A percentile compares a stretch with the other conserved stretches of the same genome.
These are phyloP conservation scores for Scyliorhinus canicula DNA, from an alignment of 2,797 vertebrate species.

Conservation along the genomic window DNA sequence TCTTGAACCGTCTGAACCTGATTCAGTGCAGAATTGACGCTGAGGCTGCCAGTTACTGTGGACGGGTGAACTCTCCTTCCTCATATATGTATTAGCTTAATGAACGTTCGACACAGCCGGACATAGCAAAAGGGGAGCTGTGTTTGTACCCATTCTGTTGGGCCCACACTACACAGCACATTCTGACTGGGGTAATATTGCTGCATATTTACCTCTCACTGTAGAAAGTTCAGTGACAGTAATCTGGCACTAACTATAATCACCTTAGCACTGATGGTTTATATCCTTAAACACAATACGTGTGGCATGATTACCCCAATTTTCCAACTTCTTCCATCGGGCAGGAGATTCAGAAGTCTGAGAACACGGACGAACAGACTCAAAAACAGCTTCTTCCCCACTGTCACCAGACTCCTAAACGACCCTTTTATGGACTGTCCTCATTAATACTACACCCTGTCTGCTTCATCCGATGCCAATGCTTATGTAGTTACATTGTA, in stretches of 20 bases:
- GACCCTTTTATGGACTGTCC: too few relatives aligned
- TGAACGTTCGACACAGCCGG: neutral
- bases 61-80: neutral
- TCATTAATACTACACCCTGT: too few relatives aligned
- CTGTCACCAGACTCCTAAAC: too few relatives aligned
- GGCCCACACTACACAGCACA: neutral
- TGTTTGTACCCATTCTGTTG: neutral
- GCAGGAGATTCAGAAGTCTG: too few relatives aligned
- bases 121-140: neutral
- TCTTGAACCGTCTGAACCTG: neutral
- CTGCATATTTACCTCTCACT: conserved; percentile 20
- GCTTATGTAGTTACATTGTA: too few relatives aligned
- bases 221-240: neutral
- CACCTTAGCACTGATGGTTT: neutral
- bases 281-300: neutral
- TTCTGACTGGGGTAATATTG: neutral
- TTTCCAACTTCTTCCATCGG: too few relatives aligned
- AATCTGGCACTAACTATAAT: conserved; percentile 9
- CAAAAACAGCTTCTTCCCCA: too few relatives aligned
- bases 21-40: neutral
- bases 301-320: conserved; percentile 16
- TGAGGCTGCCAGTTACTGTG: too few relatives aligned
- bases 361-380: too few relatives aligned
- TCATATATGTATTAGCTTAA: too few relatives aligned
- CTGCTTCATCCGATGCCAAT: too few relatives aligned